Evolutionary conservation across 2,113 vertebrate genomes (phyloP).

Genomic region (Dipodomys spectabilis): DNA sequence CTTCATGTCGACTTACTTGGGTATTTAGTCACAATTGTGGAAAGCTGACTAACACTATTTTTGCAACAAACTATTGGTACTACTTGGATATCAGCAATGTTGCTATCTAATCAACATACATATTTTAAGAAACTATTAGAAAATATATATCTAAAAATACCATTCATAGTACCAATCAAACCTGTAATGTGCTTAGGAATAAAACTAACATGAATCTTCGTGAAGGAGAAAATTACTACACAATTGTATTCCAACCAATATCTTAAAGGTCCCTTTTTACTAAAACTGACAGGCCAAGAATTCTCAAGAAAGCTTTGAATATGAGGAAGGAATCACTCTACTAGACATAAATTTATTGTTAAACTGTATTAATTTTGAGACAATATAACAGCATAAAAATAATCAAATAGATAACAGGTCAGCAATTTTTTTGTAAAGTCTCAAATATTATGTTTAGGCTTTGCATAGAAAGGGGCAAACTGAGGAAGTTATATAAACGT

Average conservation of each 20-base stretch:
- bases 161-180: slow-evolving; percentile 7
- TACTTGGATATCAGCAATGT: neutral
- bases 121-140: neutral
- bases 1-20: too few species aligned
- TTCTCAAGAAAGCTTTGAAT: neutral
- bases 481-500: neutral
- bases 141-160: neutral
- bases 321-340: neutral
- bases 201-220: slow-evolving; percentile 1
- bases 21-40: neutral
- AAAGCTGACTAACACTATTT: neutral
- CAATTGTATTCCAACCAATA: slow-evolving; percentile 19
- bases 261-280: neutral
- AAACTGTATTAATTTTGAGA: slow-evolving; percentile 11
- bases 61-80: neutral
- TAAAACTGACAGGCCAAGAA: neutral
- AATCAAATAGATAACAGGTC: neutral
- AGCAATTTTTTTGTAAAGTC: neutral
- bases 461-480: neutral
- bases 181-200: neutral
- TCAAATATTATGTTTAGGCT: slow-evolving; percentile 15
- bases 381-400: slow-evolving; percentile 8
- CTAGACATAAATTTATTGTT: neutral
- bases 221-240: slow-evolving; percentile 29
- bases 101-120: neutral